A percentile compares a stretch with the other conserved stretches of the same genome.
Conservation (phyloP, 2,888 invertebrate genomes). For the Glyphotaelius pellucidus region DNA sequence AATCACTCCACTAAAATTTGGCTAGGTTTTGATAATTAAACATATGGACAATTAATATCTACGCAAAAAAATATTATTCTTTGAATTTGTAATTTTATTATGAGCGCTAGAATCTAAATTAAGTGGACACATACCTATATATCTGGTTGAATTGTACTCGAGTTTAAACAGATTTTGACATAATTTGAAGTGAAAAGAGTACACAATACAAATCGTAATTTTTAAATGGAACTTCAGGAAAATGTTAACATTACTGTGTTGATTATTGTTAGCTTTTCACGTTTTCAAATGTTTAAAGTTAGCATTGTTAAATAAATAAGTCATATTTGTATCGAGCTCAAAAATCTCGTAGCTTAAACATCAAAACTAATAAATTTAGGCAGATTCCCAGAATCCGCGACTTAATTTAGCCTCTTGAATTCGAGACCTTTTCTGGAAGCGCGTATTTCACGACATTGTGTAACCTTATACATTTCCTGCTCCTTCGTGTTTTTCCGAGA, state of each 20-base stretch:
- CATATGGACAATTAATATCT: too few species aligned
- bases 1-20: too few species aligned
- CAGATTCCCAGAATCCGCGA: background rate
- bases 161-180: background rate
- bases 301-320: background rate
- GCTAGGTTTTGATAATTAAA: too few species aligned
- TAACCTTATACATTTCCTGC: constrained; percentile 34
- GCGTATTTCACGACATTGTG: background rate
- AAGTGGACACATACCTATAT: background rate
- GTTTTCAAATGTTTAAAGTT: background rate
- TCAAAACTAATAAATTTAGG: background rate
- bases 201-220: background rate
- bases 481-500: constrained; percentile 55
- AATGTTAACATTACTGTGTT: background rate
- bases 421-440: background rate
- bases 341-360: background rate
- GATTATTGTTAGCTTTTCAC: background rate
- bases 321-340: background rate
- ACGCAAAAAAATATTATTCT: too few species aligned
- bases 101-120: too few species aligned
- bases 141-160: background rate
- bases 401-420: constrained; percentile 10
- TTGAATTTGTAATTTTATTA: too few species aligned
- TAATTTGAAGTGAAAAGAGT: background rate
- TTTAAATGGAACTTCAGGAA: background rate